These are phyloP conservation scores for Sinocyclocheilus anshuiensis DNA, from an alignment of 2,113 vertebrate genomes.

Conservation along the genomic window DNA sequence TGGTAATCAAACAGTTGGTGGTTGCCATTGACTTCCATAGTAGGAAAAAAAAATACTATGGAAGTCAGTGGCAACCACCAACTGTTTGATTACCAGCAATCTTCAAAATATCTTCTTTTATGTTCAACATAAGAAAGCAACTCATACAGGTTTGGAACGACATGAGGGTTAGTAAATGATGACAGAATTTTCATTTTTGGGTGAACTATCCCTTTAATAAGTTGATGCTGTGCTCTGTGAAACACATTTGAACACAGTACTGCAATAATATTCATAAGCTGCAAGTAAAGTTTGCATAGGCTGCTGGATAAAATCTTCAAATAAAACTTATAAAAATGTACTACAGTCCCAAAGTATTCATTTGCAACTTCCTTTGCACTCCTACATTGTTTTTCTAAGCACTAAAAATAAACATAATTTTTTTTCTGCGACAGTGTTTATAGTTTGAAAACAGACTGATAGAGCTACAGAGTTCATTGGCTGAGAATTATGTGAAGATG, in stretches of 20 bases:
- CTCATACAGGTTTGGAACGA: too few species aligned
- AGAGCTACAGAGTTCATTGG: conserved; percentile 5
- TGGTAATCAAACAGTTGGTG: too few species aligned
- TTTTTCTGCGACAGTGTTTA: not conserved
- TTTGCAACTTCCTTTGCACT: not conserved
- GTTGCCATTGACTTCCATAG: too few species aligned
- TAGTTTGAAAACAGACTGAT: conserved; percentile 11
- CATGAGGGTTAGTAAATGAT: too few species aligned
- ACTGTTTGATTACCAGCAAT: too few species aligned
- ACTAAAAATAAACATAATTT: too few species aligned
- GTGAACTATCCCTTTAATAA: not conserved
- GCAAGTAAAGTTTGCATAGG: not conserved
- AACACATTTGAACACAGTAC: not conserved
- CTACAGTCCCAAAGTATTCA: not conserved
- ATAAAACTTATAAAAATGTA: not conserved
- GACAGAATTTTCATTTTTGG: too few species aligned
- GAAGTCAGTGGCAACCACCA: too few species aligned
- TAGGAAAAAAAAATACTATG: too few species aligned
- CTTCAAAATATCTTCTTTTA: too few species aligned
- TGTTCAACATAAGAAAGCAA: too few species aligned
- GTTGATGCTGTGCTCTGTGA: not conserved
- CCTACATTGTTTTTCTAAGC: not conserved
- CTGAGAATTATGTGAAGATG: not conserved
- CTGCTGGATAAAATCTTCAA: not conserved
- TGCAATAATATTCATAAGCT: not conserved